Base-by-base conservation (phyloP, 2,113 vertebrate genomes). In the Origma solitaria region DNA sequence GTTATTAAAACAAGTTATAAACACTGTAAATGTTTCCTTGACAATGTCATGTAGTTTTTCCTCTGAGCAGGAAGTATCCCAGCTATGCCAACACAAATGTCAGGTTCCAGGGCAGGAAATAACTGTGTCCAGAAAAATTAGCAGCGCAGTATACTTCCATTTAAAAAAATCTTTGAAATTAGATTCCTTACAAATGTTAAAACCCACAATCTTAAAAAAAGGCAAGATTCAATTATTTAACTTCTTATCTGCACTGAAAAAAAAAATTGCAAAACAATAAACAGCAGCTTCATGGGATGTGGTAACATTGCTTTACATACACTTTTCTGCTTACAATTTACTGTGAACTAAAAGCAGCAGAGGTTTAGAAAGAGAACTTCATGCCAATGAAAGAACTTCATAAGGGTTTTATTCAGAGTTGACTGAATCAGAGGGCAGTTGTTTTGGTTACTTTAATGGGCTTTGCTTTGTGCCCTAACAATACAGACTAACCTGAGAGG, bases 11-110 rank as follows among this genome's bases (percentile, higher is more conserved):
- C 45, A 86, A 82, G 65, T 47, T 81, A 62, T 78, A 95, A 95
- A 94, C 76, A 83, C 38, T 51, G 22, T 69, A 84, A 88, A 85
- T 30, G 54, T 94, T 96, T 96, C 95, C 95, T 92, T 96, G 92
- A 90, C 90, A 93, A 80, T 82, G 70, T 49, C 75, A 91, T 82
- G n/a, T 23, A 66, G 76, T 61, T 94, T 94, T 66, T 51, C 53
- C 82, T 92, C 91, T 77, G 51, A 89, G 70, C n/a, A 95, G 86
- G 82, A 95, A 93, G 61, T 45, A 66, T 40, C 64, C 56, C 64
- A 47, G 33, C 51, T 78, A 81, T 65, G 77, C 68, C 88, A 89
- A 84, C 40, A 83, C 24, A 92, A 94, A 79, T 56, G n/a, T 53
- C 0, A 1, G 18, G 31, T 72, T 76, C 64, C 61, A 93, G 33